These are phyloP conservation scores for Melipona beecheii DNA, from an alignment of 2,888 invertebrate species.

Conservation along the genomic window DNA sequence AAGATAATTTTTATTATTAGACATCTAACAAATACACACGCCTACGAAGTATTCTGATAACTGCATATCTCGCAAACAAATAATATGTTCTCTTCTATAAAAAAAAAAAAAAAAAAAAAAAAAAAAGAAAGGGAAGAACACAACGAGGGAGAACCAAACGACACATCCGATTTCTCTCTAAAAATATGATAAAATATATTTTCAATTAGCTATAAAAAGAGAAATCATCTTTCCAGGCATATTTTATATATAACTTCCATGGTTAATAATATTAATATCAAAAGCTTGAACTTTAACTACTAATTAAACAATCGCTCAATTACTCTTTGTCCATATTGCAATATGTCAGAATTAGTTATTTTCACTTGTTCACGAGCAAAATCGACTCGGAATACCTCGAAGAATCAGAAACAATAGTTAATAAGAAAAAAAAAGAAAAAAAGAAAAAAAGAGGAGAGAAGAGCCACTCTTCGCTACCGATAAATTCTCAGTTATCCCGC, in stretches of 20 bases:
- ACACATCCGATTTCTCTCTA: background rate
- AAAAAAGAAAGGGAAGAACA: too few relatives aligned
- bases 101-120: too few relatives aligned
- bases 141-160: background rate
- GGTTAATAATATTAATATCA: background rate
- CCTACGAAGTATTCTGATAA: conserved; percentile 4
- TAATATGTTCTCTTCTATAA: background rate
- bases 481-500: background rate
- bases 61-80: conserved; percentile 3
- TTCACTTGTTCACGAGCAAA: background rate
- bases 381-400: background rate
- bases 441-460: too few relatives aligned
- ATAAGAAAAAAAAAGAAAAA: background rate
- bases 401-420: background rate
- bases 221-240: background rate
- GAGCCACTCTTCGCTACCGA: background rate
- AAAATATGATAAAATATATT: background rate
- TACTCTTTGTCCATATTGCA: background rate
- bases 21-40: conserved; percentile 39
- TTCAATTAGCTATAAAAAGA: background rate
- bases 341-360: background rate
- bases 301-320: background rate
- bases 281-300: background rate
- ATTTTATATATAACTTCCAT: background rate
- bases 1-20: conserved; percentile 47